Evolutionary conservation across 2,113 vertebrate genomes (phyloP).

Genomic region (Castor canadensis): DNA sequence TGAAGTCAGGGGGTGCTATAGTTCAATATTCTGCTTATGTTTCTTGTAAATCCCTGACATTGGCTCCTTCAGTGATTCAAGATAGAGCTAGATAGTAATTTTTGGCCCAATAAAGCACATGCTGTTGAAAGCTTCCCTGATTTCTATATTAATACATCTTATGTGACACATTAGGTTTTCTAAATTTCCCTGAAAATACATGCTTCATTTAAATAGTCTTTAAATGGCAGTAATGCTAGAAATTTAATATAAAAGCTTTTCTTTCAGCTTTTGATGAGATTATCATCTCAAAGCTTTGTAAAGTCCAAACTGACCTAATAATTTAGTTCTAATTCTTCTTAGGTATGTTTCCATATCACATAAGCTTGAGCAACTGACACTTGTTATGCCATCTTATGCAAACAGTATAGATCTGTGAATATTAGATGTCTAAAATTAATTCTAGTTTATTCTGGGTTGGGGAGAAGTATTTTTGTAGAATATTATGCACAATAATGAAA

Average conservation of each 20-base stretch:
- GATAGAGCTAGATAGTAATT: too few species aligned
- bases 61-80: neutral
- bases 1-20: neutral
- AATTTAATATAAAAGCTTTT: conserved; percentile 43
- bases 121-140: neutral
- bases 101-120: neutral
- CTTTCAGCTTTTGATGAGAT: conserved; percentile 29
- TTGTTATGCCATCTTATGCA: conserved; percentile 11
- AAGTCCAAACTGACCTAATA: conserved; percentile 7
- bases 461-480: neutral
- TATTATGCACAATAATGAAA: neutral
- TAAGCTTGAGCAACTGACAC: neutral
- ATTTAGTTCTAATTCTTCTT: conserved; percentile 35
- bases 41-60: neutral
- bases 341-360: neutral
- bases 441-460: neutral
- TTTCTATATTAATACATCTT: neutral
- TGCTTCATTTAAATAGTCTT: conserved; percentile 1
- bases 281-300: conserved; percentile 34
- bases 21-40: neutral
- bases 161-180: neutral
- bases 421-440: neutral
- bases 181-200: conserved; percentile 17
- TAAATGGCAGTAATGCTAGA: neutral
- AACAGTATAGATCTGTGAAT: neutral